These are phyloP conservation scores for Pteria penguin DNA, from an alignment of 2,888 invertebrate genomes.

Conservation along the genomic window DNA sequence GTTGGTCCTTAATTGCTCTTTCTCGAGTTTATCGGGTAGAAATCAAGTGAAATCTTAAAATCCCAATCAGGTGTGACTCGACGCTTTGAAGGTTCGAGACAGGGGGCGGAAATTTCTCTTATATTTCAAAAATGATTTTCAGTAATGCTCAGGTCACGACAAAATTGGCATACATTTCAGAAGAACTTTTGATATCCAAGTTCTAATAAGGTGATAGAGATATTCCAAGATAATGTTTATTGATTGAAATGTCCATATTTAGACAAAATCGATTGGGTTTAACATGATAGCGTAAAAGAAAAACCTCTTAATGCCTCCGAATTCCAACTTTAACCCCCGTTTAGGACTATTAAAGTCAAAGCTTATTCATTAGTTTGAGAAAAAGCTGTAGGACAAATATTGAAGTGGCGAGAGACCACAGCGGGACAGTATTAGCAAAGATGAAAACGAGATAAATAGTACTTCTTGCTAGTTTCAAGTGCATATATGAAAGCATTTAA, in stretches of 20 bases:
- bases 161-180: conserved; percentile 26
- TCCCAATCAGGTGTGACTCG: conserved; percentile 19
- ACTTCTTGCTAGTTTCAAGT: background rate
- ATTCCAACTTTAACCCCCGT: conserved; percentile 36
- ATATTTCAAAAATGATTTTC: conserved; percentile 26
- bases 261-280: conserved; percentile 30
- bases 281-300: background rate
- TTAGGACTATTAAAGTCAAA: conserved; percentile 36
- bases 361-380: conserved; percentile 17
- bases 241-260: conserved; percentile 27
- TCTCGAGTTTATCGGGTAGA: conserved; percentile 13
- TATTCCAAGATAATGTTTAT: conserved; percentile 30
- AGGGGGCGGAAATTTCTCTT: conserved; percentile 25
- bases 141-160: conserved; percentile 21
- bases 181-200: conserved; percentile 46
- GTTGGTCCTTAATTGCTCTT: conserved; percentile 21
- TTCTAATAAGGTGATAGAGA: conserved; percentile 29
- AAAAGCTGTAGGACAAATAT: background rate
- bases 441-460: background rate
- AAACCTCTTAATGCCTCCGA: conserved; percentile 14
- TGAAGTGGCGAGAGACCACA: background rate
- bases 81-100: conserved; percentile 21
- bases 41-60: conserved; percentile 17
- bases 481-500: background rate
- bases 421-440: background rate